Evolutionary conservation across 2,113 vertebrate genomes (phyloP).

Genomic region (Pelecanoides urinatrix): DNA sequence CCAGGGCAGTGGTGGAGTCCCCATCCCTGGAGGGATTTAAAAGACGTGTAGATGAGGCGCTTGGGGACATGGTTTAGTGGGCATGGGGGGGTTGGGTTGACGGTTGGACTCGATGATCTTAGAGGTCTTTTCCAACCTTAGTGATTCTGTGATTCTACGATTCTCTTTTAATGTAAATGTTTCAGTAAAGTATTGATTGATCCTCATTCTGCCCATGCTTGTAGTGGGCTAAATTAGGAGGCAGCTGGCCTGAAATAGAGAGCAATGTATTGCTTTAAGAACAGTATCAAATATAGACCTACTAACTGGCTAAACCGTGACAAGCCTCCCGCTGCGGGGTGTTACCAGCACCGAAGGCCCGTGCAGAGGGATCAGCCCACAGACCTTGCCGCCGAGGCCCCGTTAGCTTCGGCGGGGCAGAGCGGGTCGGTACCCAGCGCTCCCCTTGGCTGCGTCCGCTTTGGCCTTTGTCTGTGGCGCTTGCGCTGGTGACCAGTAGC

Average conservation of each 20-base stretch:
- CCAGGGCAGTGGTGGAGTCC: no score
- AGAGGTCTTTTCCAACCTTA: no score
- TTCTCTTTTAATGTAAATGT: neutral
- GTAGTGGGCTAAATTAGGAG: neutral
- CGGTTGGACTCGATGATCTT: no score
- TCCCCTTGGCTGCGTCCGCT: neutral
- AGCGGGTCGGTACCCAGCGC: rapidly evolving
- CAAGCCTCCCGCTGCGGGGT: neutral
- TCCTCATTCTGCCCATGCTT: neutral
- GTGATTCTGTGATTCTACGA: no score
- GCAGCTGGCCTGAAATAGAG: neutral
- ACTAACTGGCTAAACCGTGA: neutral
- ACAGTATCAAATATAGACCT: neutral
- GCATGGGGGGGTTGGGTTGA: no score
- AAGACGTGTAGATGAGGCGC: no score
- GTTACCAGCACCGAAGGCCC: rapidly evolving
- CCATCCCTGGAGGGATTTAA: no score
- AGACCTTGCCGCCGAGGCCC: no score
- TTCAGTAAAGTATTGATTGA: neutral
- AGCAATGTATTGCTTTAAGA: neutral
- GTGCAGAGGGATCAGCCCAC: neutral
- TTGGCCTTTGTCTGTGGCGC: neutral
- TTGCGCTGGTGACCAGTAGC: neutral
- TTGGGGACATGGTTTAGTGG: no score
- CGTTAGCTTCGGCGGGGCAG: rapidly evolving